Percentiles rank a stretch among this genome's conserved stretches.
These are phyloP conservation scores for Chouioia cunea DNA, from an alignment of 2,888 invertebrate species.

Conservation along the genomic window DNA sequence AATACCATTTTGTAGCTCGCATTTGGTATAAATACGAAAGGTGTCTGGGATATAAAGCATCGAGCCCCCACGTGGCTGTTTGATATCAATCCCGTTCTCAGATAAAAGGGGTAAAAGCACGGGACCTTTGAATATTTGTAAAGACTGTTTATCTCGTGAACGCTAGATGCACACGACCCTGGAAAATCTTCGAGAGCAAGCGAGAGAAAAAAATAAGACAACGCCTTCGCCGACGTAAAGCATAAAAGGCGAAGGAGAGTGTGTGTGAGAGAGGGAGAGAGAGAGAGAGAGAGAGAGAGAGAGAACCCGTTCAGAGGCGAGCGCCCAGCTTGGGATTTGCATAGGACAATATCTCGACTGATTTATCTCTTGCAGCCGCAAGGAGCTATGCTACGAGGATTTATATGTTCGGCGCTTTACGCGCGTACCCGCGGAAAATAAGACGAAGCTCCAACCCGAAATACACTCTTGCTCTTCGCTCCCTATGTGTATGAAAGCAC, in stretches of 20 bases:
- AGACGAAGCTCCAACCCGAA: slow-evolving; percentile 17
- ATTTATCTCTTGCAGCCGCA: slow-evolving; percentile 56
- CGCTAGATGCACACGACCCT: not conserved
- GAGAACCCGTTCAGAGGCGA: slow-evolving; percentile 11
- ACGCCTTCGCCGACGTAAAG: not conserved
- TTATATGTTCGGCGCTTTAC: slow-evolving; percentile 56
- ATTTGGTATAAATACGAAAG: too few species aligned
- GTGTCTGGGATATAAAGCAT: too few species aligned
- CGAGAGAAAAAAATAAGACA: slow-evolving; percentile 16
- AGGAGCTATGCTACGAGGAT: slow-evolving; percentile 52
- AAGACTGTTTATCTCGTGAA: slow-evolving; percentile 15
- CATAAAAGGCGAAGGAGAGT: not conserved
- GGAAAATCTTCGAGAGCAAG: slow-evolving; percentile 5
- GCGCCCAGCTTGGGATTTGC: slow-evolving; percentile 57
- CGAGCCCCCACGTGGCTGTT: too few species aligned
- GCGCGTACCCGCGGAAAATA: slow-evolving; percentile 41
- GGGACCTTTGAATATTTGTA: slow-evolving; percentile 23
- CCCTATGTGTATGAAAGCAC: slow-evolving; percentile 8
- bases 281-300: not conserved
- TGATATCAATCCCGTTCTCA: too few species aligned
- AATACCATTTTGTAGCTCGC: too few species aligned
- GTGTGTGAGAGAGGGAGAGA: not conserved
- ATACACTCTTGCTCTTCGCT: not conserved
- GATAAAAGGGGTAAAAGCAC: not conserved
- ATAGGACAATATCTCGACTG: slow-evolving; percentile 63